Evolutionary conservation across 2,888 invertebrate genomes (phyloP).

Genomic region (Caenorhabditis sp.): DNA sequence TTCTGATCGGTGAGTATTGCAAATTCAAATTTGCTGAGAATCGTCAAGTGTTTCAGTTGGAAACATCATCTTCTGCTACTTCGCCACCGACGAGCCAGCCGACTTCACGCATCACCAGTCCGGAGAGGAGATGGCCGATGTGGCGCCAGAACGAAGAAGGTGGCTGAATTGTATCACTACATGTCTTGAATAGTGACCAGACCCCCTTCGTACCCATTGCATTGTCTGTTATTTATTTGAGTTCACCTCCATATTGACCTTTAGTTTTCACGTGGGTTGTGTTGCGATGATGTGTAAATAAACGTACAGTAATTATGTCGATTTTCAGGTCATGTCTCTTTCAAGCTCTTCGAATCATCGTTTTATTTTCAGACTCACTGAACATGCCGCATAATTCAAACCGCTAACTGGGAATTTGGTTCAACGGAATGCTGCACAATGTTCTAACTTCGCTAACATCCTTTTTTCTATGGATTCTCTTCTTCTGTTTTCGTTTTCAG

Average conservation of each 20-base stretch:
- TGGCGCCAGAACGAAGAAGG: slow-evolving; percentile 69
- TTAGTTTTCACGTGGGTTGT: background rate
- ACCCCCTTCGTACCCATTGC: background rate
- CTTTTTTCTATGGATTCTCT: slow-evolving; percentile 13
- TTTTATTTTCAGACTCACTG: slow-evolving; percentile 61
- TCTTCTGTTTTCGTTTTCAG: slow-evolving; percentile 4
- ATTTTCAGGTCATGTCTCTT: background rate
- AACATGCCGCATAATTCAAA: slow-evolving; percentile 39
- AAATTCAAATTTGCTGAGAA: background rate
- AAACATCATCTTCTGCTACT: slow-evolving; percentile 78
- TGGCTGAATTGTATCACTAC: slow-evolving; percentile 59
- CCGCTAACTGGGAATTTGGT: slow-evolving; percentile 8
- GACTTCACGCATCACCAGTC: slow-evolving; percentile 74
- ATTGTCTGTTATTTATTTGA: slow-evolving; percentile 33
- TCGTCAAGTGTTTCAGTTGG: slow-evolving; percentile 62
- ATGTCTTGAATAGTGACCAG: slow-evolving; percentile 50
- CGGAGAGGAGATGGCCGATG: slow-evolving; percentile 65
- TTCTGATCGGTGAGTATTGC: slow-evolving; percentile 66
- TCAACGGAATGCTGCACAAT: slow-evolving; percentile 23
- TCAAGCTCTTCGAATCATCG: background rate
- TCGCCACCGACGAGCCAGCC: slow-evolving; percentile 80
- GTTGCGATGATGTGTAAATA: slow-evolving; percentile 24
- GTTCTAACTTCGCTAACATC: slow-evolving; percentile 34
- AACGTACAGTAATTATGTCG: slow-evolving; percentile 6
- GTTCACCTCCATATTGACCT: background rate